These are phyloP conservation scores for Pipra filicauda DNA, from an alignment of 2,113 vertebrate genomes.

Conservation along the genomic window DNA sequence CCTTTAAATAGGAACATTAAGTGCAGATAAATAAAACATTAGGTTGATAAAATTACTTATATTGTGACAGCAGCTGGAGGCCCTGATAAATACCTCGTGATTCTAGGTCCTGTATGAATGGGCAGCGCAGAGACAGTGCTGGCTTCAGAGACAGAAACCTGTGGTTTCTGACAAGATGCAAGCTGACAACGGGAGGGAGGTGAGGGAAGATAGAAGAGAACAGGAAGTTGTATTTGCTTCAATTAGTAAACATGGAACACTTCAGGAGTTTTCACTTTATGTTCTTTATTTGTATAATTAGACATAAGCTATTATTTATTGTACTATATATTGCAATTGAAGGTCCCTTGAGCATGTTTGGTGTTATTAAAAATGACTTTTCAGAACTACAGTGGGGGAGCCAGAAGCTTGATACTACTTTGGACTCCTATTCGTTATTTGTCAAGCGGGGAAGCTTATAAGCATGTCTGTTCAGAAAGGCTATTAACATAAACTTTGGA, in stretches of 20 bases:
- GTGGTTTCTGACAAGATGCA: neutral
- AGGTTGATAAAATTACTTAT: constrained; percentile 52
- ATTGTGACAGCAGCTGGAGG: constrained; percentile 46
- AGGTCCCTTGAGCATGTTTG: neutral
- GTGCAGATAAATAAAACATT: constrained; percentile 67
- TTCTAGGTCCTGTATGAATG: neutral
- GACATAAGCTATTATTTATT: neutral
- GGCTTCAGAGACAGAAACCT: neutral
- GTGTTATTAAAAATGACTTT: neutral
- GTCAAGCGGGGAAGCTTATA: neutral
- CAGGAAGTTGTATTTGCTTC: neutral
- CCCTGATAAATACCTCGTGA: constrained; percentile 43
- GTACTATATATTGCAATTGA: neutral
- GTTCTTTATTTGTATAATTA: neutral
- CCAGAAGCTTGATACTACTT: neutral
- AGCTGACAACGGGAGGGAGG: neutral
- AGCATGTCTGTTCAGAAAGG: neutral
- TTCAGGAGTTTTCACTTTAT: neutral
- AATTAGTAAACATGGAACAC: neutral
- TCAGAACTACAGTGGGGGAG: neutral
- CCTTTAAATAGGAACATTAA: constrained; percentile 41
- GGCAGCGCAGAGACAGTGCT: neutral
- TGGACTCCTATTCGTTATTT: neutral
- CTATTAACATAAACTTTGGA: neutral
- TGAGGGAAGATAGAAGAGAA: neutral